Base-by-base conservation (phyloP, 53 echinoderm and acorn worm genomes). In the Actinopyga echinites region DNA sequence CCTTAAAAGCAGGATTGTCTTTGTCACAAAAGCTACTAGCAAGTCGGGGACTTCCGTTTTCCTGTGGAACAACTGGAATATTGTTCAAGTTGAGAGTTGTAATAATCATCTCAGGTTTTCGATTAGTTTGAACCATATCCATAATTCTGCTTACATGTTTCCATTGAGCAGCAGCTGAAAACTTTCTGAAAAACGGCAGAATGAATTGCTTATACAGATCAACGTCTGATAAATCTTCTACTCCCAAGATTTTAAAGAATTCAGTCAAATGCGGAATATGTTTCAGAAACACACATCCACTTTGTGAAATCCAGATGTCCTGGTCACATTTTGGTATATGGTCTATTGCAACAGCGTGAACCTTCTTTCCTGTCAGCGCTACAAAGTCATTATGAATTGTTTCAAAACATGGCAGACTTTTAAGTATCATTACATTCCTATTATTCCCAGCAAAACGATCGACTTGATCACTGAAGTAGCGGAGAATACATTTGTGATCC, bases 1-100 rank as follows among this genome's bases (percentile, higher is more conserved):
- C 69, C 15, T 40, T 44, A 34, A 69, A 69, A 22, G 40, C 69
- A 69, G 69, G 69, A 33, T 69, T 69, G 17, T 69, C 12, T 10
- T 40, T 8, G 22, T 69, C 69, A 40, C 3, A 33, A 15, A 69
- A 69, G 8, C 5, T 24, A 9, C 24, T 69, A 40, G 44, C 69
- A 10, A 69, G 26, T 21, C 44, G 31, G 12, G 44, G 69, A 11
- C 1, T 40, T 23, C 42, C 69, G 21, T 44, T 28, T 7, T 44
- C 42, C n/a, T 10, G 24, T 69, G 42, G 24, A 33, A 69, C 44
- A 3, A 69, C 24, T n/a, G n/a, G 69, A 15, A 26, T 44, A 5
- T 8, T 10, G 9, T 43, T 26, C 26, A 69, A 69, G 28, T 20
- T 10, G 25, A 69, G 42, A 69, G 11, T 3, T 23, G 6, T 21